These are phyloP conservation scores for Drosophila pruinosa DNA, from an alignment of 1,140 invertebrate genomes.

Conservation along the genomic window DNA sequence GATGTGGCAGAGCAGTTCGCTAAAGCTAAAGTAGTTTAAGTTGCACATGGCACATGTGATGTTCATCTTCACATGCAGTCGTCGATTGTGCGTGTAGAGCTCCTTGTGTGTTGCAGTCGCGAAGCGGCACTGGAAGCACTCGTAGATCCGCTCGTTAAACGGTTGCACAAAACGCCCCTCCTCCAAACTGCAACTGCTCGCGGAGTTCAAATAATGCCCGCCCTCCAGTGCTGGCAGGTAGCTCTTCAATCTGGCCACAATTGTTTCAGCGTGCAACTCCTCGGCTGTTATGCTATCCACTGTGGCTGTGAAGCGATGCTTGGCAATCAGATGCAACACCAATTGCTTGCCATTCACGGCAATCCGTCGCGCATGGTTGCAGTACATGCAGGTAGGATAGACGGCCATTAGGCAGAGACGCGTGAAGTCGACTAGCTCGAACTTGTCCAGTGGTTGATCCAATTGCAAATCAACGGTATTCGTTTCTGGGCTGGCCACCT, in stretches of 20 bases:
- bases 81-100: constrained; percentile 91
- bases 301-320: constrained; percentile 89
- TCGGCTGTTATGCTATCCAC: constrained; percentile 89
- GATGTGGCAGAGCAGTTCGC: constrained; percentile 92
- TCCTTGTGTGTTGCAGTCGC: constrained; percentile 90
- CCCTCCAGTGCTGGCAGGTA: constrained; percentile 85
- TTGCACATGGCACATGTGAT: constrained; percentile 93
- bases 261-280: constrained; percentile 88
- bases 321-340: constrained; percentile 89
- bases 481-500: constrained; percentile 86
- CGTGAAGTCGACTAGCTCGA: constrained; percentile 87
- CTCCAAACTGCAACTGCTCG: constrained; percentile 86
- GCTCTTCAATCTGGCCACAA: constrained; percentile 87
- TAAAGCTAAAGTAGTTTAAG: constrained; percentile 92
- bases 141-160: constrained; percentile 86
- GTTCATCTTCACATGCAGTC: constrained; percentile 92
- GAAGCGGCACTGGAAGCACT: constrained; percentile 93
- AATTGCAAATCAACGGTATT: constrained; percentile 88
- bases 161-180: constrained; percentile 46
- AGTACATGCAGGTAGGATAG: constrained; percentile 89
- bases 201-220: constrained; percentile 87
- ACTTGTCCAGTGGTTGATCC: constrained; percentile 88
- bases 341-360: constrained; percentile 92
- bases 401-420: constrained; percentile 89
- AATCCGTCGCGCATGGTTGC: constrained; percentile 91